Conservation (phyloP, 2,888 invertebrate species). For the Hypomecis atomaria region DNA sequence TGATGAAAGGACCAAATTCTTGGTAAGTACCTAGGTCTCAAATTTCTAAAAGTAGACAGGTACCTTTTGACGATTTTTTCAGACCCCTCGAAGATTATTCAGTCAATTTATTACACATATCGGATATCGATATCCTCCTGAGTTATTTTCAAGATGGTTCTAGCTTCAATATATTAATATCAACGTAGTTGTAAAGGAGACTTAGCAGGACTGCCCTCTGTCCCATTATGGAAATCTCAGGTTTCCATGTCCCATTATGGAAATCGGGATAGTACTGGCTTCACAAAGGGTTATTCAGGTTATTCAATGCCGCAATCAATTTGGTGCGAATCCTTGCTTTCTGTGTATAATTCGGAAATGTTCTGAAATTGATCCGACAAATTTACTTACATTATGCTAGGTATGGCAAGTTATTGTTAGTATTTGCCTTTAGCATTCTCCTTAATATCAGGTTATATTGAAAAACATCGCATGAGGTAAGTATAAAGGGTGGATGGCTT, state of each 20-base stretch:
- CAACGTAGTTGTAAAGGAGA: constrained; percentile 5
- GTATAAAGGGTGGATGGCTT: too few relatives aligned
- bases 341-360: constrained; percentile 6
- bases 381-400: neutral
- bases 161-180: constrained; percentile 8
- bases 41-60: too few relatives aligned
- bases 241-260: constrained; percentile 37
- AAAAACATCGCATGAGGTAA: too few relatives aligned
- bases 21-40: too few relatives aligned
- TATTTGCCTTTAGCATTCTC: too few relatives aligned
- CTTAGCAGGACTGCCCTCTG: constrained; percentile 13
- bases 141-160: neutral
- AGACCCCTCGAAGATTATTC: neutral
- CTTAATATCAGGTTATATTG: too few relatives aligned
- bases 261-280: constrained; percentile 36
- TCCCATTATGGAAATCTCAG: constrained; percentile 28
- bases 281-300: constrained; percentile 36
- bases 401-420: too few relatives aligned
- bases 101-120: neutral
- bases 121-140: neutral
- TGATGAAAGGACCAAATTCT: too few relatives aligned
- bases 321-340: constrained; percentile 29
- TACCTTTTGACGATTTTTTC: neutral
- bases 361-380: neutral
- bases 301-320: constrained; percentile 34